phyloP scores from a whole-genome alignment of 2,113 vertebrate genomes.

The Tichodroma muraria region DNA sequence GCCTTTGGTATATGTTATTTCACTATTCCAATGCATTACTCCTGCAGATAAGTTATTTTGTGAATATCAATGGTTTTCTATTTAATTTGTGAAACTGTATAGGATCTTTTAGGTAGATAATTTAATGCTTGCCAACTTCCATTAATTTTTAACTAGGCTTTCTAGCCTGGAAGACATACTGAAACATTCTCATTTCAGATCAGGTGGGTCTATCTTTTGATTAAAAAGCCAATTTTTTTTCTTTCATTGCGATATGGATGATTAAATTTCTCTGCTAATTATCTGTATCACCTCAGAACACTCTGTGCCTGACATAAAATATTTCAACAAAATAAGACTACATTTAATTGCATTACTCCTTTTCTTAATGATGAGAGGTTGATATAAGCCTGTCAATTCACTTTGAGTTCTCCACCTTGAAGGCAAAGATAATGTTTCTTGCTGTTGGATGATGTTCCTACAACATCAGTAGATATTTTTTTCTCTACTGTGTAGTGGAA shows the following conservation, averaged over 20 bases:
- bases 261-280: constrained; percentile 57
- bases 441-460: background rate
- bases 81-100: constrained; percentile 4
- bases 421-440: background rate
- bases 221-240: constrained; percentile 35
- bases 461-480: background rate
- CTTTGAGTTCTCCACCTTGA: background rate
- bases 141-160: constrained; percentile 36
- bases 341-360: constrained; percentile 1
- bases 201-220: constrained; percentile 36
- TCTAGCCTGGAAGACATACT: constrained; percentile 35
- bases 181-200: constrained; percentile 42
- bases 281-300: constrained; percentile 47
- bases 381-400: constrained; percentile 7
- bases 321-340: constrained; percentile 21
- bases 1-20: background rate
- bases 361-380: background rate
- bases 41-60: background rate
- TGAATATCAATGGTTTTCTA: background rate
- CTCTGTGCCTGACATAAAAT: constrained; percentile 12
- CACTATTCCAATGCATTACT: background rate
- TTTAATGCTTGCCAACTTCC: constrained; percentile 53
- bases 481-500: background rate
- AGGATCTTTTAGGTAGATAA: constrained; percentile 20
- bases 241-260: constrained; percentile 34